phyloP scores from a whole-genome alignment of 2,797 vertebrate species.

The Acipenser ruthenus region DNA sequence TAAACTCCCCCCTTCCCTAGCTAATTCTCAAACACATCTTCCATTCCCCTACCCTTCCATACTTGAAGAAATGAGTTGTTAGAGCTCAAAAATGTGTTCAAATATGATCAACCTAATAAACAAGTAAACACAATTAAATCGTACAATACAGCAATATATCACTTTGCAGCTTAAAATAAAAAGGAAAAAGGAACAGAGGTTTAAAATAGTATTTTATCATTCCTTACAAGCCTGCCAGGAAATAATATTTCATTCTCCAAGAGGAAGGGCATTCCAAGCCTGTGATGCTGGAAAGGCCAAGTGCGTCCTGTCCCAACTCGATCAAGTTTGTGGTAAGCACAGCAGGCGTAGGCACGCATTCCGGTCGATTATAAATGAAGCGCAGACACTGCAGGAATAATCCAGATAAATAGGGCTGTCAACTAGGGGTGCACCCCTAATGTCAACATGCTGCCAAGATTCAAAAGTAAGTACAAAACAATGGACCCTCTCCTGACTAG shows the following conservation, averaged over 20 bases:
- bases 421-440: too few relatives aligned
- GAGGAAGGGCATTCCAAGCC: constrained; percentile 17
- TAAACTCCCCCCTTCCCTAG: too few relatives aligned
- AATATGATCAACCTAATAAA: too few relatives aligned
- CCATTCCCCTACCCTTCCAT: too few relatives aligned
- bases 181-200: too few relatives aligned
- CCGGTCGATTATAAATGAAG: neutral
- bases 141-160: too few relatives aligned
- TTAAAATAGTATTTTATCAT: neutral
- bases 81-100: too few relatives aligned
- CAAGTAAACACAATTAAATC: too few relatives aligned
- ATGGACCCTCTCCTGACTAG: neutral
- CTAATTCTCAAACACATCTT: too few relatives aligned
- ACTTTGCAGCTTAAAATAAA: too few relatives aligned
- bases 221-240: constrained; percentile 9
- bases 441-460: constrained; percentile 2
- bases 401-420: constrained; percentile 1
- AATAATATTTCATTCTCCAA: constrained; percentile 13
- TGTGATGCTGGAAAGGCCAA: constrained; percentile 6
- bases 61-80: too few relatives aligned
- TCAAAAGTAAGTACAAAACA: constrained; percentile 5
- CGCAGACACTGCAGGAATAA: neutral
- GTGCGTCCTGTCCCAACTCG: constrained; percentile 6
- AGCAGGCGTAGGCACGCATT: neutral
- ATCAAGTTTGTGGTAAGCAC: constrained; percentile 1